Percentiles rank a stretch among this genome's conserved stretches.
phyloP scores from a whole-genome alignment of 2,888 invertebrate genomes.

The Eretmocerus hayati region DNA sequence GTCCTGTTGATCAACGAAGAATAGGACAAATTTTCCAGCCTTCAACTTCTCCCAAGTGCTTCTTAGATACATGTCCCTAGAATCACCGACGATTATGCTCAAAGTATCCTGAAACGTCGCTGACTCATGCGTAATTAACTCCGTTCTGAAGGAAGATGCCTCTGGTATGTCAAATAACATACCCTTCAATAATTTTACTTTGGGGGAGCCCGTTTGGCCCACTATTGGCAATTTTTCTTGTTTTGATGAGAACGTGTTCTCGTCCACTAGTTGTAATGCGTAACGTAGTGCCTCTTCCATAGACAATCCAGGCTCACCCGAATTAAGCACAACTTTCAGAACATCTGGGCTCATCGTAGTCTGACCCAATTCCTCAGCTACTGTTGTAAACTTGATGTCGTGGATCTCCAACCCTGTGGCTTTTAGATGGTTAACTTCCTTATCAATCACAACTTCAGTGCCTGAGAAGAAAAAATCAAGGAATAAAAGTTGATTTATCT shows the following conservation, averaged over 20 bases:
- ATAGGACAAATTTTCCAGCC: slow-evolving; percentile 9
- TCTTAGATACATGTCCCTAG: background rate
- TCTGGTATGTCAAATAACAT: slow-evolving; percentile 8
- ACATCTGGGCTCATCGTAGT: slow-evolving; percentile 2
- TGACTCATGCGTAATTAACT: background rate
- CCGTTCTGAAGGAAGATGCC: slow-evolving; percentile 2
- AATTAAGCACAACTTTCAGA: slow-evolving; percentile 2
- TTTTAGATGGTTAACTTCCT: slow-evolving; percentile 41
- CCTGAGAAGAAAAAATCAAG: slow-evolving; percentile 2
- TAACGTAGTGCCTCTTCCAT: slow-evolving; percentile 6
- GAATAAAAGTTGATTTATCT: background rate
- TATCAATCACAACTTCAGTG: slow-evolving; percentile 23
- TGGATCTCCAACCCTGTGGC: slow-evolving; percentile 56
- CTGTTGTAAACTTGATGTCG: slow-evolving; percentile 47
- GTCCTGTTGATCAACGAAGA: slow-evolving; percentile 1
- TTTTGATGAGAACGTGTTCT: slow-evolving; percentile 15
- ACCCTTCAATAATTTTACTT: background rate
- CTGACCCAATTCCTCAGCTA: slow-evolving; percentile 3
- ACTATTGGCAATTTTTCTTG: slow-evolving; percentile 10
- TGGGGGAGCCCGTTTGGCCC: background rate
- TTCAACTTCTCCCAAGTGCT: slow-evolving; percentile 3
- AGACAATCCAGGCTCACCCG: slow-evolving; percentile 1
- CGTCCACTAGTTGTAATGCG: slow-evolving; percentile 13
- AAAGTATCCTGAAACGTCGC: slow-evolving; percentile 11
- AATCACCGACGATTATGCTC: slow-evolving; percentile 5